Evolutionary conservation across 2,797 vertebrate species (phyloP).

Genomic region (Enteromius treurensis): DNA sequence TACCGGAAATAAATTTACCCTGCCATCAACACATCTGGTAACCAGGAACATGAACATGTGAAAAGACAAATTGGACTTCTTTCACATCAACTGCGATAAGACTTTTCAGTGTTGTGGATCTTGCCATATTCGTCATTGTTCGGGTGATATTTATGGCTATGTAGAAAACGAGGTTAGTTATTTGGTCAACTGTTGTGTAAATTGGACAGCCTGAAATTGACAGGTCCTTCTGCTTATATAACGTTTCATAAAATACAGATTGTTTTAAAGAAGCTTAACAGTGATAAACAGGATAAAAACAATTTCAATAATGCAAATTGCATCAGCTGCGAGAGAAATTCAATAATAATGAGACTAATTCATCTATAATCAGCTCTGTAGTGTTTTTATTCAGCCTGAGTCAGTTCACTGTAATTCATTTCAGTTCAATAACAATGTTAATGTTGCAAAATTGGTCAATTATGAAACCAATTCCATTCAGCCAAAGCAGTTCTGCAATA

Average conservation of each 20-base stretch:
- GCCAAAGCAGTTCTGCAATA: not conserved
- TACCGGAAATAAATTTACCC: not conserved
- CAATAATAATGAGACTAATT: not conserved
- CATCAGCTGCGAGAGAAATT: not conserved
- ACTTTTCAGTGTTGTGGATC: not conserved
- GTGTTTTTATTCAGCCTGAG: not conserved
- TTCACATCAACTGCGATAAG: not conserved
- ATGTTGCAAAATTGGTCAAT: not conserved
- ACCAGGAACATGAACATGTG: not conserved
- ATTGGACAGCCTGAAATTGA: not conserved
- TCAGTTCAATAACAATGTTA: not conserved
- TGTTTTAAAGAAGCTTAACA: not conserved
- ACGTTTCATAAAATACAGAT: not conserved
- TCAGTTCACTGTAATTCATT: not conserved
- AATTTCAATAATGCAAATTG: not conserved
- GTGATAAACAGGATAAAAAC: not conserved
- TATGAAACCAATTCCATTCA: not conserved
- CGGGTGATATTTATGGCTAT: not conserved
- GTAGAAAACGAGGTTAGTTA: not conserved
- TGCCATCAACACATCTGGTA: not conserved
- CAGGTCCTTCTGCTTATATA: not conserved
- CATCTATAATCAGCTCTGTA: not conserved
- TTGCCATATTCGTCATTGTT: not conserved
- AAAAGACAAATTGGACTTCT: not conserved
- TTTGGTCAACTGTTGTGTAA: not conserved